A percentile compares a stretch with the other conserved stretches of the same genome.
phyloP scores from a whole-genome alignment of 2,113 vertebrate species.

The Turdus rufiventris region DNA sequence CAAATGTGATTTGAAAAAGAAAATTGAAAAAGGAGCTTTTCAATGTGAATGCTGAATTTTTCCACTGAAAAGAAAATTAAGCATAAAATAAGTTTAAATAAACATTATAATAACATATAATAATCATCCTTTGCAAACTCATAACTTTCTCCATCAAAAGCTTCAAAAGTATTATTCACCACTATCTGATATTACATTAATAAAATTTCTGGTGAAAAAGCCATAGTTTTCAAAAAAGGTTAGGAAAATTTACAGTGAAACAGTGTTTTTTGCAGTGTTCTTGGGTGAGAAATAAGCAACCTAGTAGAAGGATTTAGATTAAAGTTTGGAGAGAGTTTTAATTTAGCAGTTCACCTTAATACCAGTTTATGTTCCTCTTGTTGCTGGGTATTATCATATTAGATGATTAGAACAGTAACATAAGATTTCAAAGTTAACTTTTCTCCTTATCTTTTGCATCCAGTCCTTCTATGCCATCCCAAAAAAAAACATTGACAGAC shows the following conservation, averaged over 20 bases:
- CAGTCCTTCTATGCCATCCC: background rate
- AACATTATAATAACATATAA: background rate
- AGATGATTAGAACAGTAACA: background rate
- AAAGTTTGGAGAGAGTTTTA: background rate
- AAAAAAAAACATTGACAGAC: background rate
- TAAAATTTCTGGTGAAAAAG: background rate
- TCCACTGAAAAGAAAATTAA: background rate
- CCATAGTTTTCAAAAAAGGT: background rate
- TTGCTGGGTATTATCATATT: background rate
- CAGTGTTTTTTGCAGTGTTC: background rate
- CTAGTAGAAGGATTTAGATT: background rate
- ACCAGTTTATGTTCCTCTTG: background rate
- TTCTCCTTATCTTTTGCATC: background rate
- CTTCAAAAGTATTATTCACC: background rate
- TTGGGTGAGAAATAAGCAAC: background rate
- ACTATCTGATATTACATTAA: background rate
- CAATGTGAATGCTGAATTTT: background rate
- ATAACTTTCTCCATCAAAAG: background rate
- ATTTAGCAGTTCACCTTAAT: background rate
- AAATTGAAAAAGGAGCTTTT: background rate
- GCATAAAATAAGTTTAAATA: background rate
- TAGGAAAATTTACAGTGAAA: background rate
- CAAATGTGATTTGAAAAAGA: background rate
- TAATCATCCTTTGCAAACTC: background rate
- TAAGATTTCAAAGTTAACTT: background rate